Evolutionary conservation across 1,140 invertebrate species (phyloP).

Genomic region (Uloborus diversus): DNA sequence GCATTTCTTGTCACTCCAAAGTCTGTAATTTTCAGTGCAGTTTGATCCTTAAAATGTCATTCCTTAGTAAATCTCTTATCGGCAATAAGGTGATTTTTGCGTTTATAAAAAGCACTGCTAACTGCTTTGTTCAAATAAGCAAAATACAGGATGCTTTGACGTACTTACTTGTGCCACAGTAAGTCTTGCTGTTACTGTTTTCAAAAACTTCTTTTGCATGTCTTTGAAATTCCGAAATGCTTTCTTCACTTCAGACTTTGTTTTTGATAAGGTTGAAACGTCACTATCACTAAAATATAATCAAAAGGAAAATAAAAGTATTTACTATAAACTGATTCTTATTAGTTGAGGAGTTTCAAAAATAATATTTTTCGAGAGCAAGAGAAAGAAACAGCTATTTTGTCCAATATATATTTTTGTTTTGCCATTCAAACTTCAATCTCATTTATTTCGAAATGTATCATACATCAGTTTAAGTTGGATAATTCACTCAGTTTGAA

Average conservation of each 20-base stretch:
- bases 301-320: neutral
- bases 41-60: no score
- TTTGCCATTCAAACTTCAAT: neutral
- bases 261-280: slow-evolving; percentile 44
- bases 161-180: slow-evolving; percentile 76
- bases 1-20: no score
- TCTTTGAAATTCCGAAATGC: slow-evolving; percentile 45
- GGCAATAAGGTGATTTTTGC: no score
- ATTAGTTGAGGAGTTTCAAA: no score
- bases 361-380: no score
- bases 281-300: slow-evolving; percentile 7
- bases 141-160: no score
- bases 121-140: neutral
- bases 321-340: no score
- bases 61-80: no score
- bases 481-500: neutral
- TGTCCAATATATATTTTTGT: no score
- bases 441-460: neutral
- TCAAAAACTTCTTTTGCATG: slow-evolving; percentile 63
- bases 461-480: neutral
- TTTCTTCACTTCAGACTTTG: slow-evolving; percentile 46
- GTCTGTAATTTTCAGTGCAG: no score
- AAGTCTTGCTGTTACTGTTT: slow-evolving; percentile 73
- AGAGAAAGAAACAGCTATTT: no score
- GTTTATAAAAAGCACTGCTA: neutral